Evolutionary conservation across 2,888 invertebrate species (phyloP).

Genomic region (Drosophila nigritarsus): DNA sequence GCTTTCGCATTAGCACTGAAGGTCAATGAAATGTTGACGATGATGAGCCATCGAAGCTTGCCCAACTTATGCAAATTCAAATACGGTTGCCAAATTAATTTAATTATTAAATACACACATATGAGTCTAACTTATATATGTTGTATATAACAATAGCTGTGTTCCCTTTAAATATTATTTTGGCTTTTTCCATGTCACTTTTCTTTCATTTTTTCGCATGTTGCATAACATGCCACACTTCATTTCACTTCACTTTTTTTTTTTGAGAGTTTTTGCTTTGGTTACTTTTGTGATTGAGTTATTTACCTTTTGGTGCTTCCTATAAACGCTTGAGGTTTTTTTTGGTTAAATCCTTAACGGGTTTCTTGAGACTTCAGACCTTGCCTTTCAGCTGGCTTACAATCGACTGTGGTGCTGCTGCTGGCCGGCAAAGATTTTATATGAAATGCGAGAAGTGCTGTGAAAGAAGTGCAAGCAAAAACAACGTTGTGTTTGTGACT

Average conservation of each 20-base stretch:
- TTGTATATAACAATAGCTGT: constrained; percentile 18
- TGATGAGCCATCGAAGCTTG: constrained; percentile 42
- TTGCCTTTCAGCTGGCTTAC: constrained; percentile 61
- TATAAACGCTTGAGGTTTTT: constrained; percentile 60
- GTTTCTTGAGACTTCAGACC: constrained; percentile 49
- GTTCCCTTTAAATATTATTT: constrained; percentile 19
- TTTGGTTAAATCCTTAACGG: constrained; percentile 61
- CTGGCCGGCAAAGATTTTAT: constrained; percentile 78
- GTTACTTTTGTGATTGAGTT: constrained; percentile 15
- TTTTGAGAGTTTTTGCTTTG: constrained; percentile 2
- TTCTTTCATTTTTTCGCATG: constrained; percentile 45
- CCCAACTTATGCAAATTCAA: constrained; percentile 62
- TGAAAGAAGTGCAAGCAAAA: constrained; percentile 57
- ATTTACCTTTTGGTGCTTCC: constrained; percentile 80
- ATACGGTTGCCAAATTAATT: constrained; percentile 35
- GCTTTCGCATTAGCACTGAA: constrained; percentile 67
- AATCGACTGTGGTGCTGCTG: constrained; percentile 77
- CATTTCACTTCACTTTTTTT: constrained; percentile 67
- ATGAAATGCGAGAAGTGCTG: constrained; percentile 75
- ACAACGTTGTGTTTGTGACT: constrained; percentile 39
- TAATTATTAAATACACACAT: constrained; percentile 15
- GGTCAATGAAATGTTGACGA: constrained; percentile 71
- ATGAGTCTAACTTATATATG: neutral
- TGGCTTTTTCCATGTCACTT: constrained; percentile 33
- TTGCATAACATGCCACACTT: constrained; percentile 69